Evolutionary conservation across 2,113 vertebrate genomes (phyloP), one percentile per base, ranked within the genome.

Genomic region (Engraulis encrasicolus): DNA sequence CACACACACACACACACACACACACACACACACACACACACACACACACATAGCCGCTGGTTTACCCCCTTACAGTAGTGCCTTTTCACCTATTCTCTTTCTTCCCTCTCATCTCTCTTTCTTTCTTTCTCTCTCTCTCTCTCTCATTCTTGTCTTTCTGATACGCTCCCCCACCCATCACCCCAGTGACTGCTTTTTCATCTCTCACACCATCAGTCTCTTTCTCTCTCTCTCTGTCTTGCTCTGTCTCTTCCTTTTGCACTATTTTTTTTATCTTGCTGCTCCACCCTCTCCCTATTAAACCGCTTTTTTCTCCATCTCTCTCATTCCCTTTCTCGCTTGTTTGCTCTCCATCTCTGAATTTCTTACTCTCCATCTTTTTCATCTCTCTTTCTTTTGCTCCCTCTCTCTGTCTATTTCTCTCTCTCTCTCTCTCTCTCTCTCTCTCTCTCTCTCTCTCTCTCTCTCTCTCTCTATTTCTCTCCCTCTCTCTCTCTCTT

Each of bases 401-500:
- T 79, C 37, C 38, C 15, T 48, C 82, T 34, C 40, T 31, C 38
- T 49, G 20, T 78, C 27, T 79, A 52, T 54, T 9, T 82, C 12
- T 80, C 58, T 50, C 12, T 77, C 36, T 81, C 50, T 40, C 82
- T 50, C 66, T 31, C 27, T 78, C 27, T 79, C 66, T 54, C 12
- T 82, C 12, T 80, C 58, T 50, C 12, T 77, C 36, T 81, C 50
- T 40, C 82, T 50, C 66, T 31, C 38, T 49, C 19, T 31, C 37
- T 20, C 19, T 6, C 49, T 52, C 48, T 18, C 61, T 49, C 79
- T 50, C 18, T 27, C 18, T 78, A 38, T 19, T 12, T 40, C 27
- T 78, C 20, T 79, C 66, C 50, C 12, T 82, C 15, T 80, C 58
- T 50, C 12, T 77, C 36, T 81, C 50, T 40, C 11, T 83, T 18